A percentile compares a stretch with the other conserved stretches of the same genome.
Evolutionary conservation across 2,888 invertebrate species (phyloP).

Genomic region (Arrhopalites spinosus): DNA sequence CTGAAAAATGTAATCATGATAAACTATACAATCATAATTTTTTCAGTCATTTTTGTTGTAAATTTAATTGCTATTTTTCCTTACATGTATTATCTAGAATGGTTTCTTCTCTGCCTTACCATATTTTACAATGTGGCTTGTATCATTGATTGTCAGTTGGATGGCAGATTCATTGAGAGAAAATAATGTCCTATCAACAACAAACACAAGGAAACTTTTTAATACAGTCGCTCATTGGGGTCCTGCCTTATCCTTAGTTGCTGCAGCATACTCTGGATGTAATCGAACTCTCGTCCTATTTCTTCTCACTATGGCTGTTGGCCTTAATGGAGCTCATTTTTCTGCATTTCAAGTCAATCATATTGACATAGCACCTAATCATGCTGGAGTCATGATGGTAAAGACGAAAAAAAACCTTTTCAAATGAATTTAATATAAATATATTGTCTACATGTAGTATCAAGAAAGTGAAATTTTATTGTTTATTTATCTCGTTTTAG

Average conservation of each 20-base stretch:
- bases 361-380: conserved; percentile 76
- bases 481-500: conserved; percentile 42
- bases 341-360: conserved; percentile 63
- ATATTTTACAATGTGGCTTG: conserved; percentile 70
- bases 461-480: background rate
- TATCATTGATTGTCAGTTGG: conserved; percentile 69
- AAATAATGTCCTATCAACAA: conserved; percentile 58
- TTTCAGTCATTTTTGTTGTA: background rate
- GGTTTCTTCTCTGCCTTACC: conserved; percentile 69
- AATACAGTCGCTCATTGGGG: conserved; percentile 68
- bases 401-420: background rate
- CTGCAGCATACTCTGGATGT: conserved; percentile 73
- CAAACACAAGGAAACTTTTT: conserved; percentile 61
- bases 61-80: background rate
- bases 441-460: too few relatives aligned
- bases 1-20: conserved; percentile 30
- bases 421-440: background rate
- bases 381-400: conserved; percentile 63
- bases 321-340: conserved; percentile 51
- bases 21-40: background rate
- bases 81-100: conserved; percentile 59
- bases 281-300: conserved; percentile 67
- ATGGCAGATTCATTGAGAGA: conserved; percentile 69
- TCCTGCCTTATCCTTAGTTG: conserved; percentile 70
- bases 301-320: conserved; percentile 64